Conservation (phyloP, 1,140 invertebrate species). For the Drosophila insularis region DNA sequence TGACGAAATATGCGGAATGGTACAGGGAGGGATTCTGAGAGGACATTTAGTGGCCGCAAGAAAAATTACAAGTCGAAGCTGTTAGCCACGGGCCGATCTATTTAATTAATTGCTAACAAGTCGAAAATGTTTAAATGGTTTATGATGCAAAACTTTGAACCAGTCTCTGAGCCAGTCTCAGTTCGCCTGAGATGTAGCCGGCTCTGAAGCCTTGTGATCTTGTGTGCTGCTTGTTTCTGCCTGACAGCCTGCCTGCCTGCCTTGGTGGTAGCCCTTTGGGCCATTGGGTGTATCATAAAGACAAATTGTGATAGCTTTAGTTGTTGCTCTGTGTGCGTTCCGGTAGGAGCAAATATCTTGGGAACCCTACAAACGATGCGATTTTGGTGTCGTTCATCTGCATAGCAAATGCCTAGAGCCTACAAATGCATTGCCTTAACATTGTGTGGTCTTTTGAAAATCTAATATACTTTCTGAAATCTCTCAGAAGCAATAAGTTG, state of each 20-base stretch:
- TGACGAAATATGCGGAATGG: not conserved
- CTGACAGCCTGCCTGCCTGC: not conserved
- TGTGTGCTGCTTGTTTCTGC: not conserved
- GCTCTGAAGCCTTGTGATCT: slow-evolving; percentile 1
- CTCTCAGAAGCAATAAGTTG: too few species aligned
- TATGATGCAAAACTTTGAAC: slow-evolving; percentile 39
- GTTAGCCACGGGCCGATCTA: slow-evolving; percentile 69
- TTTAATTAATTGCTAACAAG: slow-evolving; percentile 81
- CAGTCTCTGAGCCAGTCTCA: not conserved
- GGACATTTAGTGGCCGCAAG: slow-evolving; percentile 48
- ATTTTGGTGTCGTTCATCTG: not conserved
- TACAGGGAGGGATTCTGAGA: slow-evolving; percentile 3
- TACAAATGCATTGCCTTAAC: too few species aligned
- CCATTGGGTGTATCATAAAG: slow-evolving; percentile 54
- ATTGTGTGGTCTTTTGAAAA: too few species aligned
- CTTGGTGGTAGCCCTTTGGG: slow-evolving; percentile 61
- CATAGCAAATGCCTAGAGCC: not conserved
- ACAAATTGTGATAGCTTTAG: slow-evolving; percentile 70
- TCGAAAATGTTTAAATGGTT: slow-evolving; percentile 78
- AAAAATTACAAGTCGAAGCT: slow-evolving; percentile 68
- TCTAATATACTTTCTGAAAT: too few species aligned
- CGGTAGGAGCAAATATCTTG: not conserved
- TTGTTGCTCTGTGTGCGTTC: slow-evolving; percentile 11
- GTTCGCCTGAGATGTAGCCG: not conserved
- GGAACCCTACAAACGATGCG: not conserved